A percentile compares a stretch with the other conserved stretches of the same genome.
Evolutionary conservation across 2,888 invertebrate species (phyloP).

Genomic region (Anthophora plumipes): DNA sequence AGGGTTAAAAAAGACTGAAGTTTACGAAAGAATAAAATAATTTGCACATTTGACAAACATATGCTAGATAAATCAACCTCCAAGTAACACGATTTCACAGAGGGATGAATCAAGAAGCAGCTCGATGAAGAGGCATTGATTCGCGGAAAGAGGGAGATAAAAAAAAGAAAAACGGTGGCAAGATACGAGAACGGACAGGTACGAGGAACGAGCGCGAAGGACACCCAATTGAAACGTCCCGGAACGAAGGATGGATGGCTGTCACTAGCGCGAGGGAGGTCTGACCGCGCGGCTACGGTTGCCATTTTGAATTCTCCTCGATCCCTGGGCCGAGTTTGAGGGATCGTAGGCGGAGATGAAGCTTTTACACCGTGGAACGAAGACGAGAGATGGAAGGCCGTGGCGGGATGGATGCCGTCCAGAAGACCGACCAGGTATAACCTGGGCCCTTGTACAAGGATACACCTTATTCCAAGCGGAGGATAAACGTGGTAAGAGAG

Average conservation of each 20-base stretch:
- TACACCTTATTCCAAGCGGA: constrained; percentile 72
- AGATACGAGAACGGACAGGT: neutral
- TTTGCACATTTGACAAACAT: too few species aligned
- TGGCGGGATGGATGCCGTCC: constrained; percentile 69
- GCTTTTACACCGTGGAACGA: constrained; percentile 77
- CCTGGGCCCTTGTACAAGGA: constrained; percentile 66
- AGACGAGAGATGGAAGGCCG: constrained; percentile 72
- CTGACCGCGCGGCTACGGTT: constrained; percentile 58
- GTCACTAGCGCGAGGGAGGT: constrained; percentile 77
- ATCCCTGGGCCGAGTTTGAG: constrained; percentile 80
- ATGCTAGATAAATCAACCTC: too few species aligned
- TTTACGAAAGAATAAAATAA: too few species aligned
- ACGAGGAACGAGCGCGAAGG: constrained; percentile 25
- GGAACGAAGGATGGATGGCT: constrained; percentile 78
- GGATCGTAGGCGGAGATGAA: constrained; percentile 84
- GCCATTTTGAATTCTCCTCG: constrained; percentile 81
- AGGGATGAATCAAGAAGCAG: too few species aligned
- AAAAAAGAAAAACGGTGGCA: neutral
- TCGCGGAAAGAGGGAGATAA: constrained; percentile 5
- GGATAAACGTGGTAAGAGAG: constrained; percentile 78
- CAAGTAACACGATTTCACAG: too few species aligned
- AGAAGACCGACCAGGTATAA: constrained; percentile 64
- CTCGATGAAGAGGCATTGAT: too few species aligned
- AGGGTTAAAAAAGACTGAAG: too few species aligned
- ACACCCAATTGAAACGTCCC: constrained; percentile 81